Percentiles rank a stretch among this genome's conserved stretches.
Conservation (phyloP, 2,888 invertebrate genomes). For the Megalurothrips usitatus region DNA sequence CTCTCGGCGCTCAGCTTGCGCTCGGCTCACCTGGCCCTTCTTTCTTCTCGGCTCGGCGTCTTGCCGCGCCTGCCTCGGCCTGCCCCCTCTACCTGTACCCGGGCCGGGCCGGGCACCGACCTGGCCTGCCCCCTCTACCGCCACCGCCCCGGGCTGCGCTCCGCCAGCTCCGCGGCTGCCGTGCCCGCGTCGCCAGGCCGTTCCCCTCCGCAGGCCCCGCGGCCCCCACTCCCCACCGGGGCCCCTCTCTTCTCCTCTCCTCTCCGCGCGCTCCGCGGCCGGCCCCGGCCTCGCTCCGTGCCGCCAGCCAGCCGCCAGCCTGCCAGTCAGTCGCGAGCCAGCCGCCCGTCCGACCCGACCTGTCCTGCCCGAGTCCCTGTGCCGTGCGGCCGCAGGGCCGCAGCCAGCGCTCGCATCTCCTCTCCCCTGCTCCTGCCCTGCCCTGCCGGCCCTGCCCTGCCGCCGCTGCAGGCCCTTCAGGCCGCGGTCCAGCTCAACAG, state of each 20-base stretch:
- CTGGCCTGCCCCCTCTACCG: neutral
- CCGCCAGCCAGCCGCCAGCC: neutral
- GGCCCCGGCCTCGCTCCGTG: neutral
- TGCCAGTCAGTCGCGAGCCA: neutral
- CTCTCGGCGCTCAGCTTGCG: neutral
- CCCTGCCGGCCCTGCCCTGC: constrained; percentile 25
- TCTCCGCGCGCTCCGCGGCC: constrained; percentile 17
- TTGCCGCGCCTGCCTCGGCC: neutral
- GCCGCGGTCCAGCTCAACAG: constrained; percentile 28
- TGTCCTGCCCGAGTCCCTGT: neutral
- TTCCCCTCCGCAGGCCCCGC: constrained; percentile 6
- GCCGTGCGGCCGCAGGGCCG: too few relatives aligned
- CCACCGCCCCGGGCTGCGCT: neutral
- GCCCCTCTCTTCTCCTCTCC: neutral
- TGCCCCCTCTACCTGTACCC: neutral
- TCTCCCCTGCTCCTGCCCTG: constrained; percentile 30
- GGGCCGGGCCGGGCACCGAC: constrained; percentile 8
- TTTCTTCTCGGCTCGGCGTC: neutral
- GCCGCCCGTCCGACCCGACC: neutral
- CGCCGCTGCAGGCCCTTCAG: too few relatives aligned
- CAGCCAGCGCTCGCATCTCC: neutral
- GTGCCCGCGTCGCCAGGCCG: too few relatives aligned
- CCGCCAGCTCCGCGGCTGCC: neutral
- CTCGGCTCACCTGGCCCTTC: neutral
- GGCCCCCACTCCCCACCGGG: neutral